phyloP scores from a whole-genome alignment of 2,888 invertebrate genomes.

The Scelioninae gen. 1 region DNA sequence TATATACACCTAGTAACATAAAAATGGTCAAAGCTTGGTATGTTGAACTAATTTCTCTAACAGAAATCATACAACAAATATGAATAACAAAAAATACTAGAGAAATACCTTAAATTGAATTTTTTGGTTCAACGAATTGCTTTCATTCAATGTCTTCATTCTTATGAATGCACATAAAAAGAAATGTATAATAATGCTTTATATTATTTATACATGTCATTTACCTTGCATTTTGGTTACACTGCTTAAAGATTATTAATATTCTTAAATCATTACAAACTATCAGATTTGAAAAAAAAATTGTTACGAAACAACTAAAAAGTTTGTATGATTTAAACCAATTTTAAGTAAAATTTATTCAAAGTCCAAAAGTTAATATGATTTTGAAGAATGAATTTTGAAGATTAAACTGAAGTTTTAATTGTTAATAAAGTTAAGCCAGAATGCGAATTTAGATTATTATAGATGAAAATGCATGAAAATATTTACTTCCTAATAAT shows the following conservation, averaged over 20 bases:
- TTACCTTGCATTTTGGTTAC: conserved; percentile 33
- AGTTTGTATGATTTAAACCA: no score
- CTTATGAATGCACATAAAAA: conserved; percentile 7
- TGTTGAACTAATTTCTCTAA: conserved; percentile 17
- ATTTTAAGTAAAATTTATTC: no score
- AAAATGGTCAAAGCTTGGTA: conserved; percentile 24
- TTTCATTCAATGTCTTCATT: conserved; percentile 2
- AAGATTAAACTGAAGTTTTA: no score
- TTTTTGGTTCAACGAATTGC: background rate
- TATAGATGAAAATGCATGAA: no score
- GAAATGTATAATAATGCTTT: conserved; percentile 24
- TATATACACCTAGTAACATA: no score
- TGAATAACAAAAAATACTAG: conserved; percentile 11
- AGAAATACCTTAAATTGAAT: conserved; percentile 5
- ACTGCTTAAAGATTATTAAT: conserved; percentile 22
- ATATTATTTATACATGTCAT: conserved; percentile 32
- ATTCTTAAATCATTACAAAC: background rate
- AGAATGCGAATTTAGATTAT: no score
- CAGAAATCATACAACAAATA: conserved; percentile 12
- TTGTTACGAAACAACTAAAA: no score
- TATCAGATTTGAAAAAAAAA: no score
- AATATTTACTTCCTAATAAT: no score
- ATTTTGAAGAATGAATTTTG: no score
- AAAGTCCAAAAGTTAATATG: no score
- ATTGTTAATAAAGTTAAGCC: no score